Base-by-base conservation (phyloP, 92 coral and sea anemone species). In the Palythoa caribaeorum region DNA sequence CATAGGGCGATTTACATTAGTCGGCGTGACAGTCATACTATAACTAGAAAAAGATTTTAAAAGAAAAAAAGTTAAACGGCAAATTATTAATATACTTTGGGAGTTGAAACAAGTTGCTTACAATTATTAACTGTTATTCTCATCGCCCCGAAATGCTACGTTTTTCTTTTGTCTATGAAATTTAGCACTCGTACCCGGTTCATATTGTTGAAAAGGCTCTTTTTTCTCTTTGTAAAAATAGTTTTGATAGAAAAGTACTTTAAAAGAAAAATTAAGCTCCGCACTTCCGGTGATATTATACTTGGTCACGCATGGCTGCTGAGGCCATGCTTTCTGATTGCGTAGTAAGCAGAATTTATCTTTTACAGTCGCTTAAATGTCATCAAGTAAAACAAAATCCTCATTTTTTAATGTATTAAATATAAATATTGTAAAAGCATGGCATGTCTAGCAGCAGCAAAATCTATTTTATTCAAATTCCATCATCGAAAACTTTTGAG, bases 261-360 rank as follows among this genome's bases (percentile, higher is more conserved):
- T 59, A 20, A 59, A 59, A 59, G 66, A 59, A 59, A 59, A 59
- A 59, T 2, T 59, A 59, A 59, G 66, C 66, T 59, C 66, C 66
- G 66, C 66, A 59, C 66, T 59, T 59, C 20, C 66, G 21, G 66
- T 59, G 19, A 13, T 59, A 15, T 59, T 59, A 59, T 59, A 12
- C 66, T 59, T 59, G 66, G 66, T 59, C 66, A 59, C 66, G 66
- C 66, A 59, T 59, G 66, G 66, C 66, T 59, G n/a, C 66, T 59
- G 20, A 59, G 0, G 66, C 4, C 66, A 59, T 59, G 66, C 66
- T 59, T 59, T 59, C 19, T 59, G 21, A 59, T 59, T 59, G 20
- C 66, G 66, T 59, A 59, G 66, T 15, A 59, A 59, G 20, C 66
- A 59, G 20, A 59, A 59, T 59, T 59, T 59, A 59, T 5, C n/a